Percentiles rank a stretch among this genome's conserved stretches.
Evolutionary conservation across 2,888 invertebrate genomes (phyloP).

Genomic region (Coelopa pilipes): DNA sequence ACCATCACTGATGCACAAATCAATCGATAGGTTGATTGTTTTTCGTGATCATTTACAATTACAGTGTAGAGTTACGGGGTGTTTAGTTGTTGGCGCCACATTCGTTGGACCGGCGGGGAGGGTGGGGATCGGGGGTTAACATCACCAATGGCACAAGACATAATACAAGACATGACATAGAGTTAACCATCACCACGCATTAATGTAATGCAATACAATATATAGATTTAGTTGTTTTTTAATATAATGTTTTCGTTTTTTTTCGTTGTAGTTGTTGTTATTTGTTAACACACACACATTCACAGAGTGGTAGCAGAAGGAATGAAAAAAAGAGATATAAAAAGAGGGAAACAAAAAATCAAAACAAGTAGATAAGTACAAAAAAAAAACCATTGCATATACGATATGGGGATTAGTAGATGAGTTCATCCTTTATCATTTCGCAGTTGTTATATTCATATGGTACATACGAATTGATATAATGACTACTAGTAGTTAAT

Average conservation of each 20-base stretch:
- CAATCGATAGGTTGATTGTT: conserved; percentile 29
- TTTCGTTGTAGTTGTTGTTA: conserved; percentile 29
- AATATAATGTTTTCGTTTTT: not conserved
- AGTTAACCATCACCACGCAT: conserved; percentile 25
- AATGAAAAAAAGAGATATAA: conserved; percentile 18
- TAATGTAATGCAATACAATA: too few species aligned
- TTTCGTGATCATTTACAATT: not conserved
- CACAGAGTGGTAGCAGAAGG: conserved; percentile 20
- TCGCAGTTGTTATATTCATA: too few species aligned
- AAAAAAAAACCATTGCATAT: not conserved
- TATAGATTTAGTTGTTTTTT: not conserved
- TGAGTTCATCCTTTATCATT: not conserved
- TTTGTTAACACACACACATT: conserved; percentile 31
- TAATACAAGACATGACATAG: conserved; percentile 16
- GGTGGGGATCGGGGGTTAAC: conserved; percentile 2
- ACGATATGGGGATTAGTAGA: not conserved
- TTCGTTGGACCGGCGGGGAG: conserved; percentile 4
- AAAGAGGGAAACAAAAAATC: conserved; percentile 7
- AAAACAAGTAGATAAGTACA: not conserved
- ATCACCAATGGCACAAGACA: conserved; percentile 7
- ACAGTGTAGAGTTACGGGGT: conserved; percentile 18
- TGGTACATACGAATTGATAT: too few species aligned
- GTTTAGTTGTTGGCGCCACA: conserved; percentile 8
- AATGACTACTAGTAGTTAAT: too few species aligned
- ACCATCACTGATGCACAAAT: conserved; percentile 61